Conservation (phyloP, 2,797 vertebrate genomes). For the Columba guinea region DNA sequence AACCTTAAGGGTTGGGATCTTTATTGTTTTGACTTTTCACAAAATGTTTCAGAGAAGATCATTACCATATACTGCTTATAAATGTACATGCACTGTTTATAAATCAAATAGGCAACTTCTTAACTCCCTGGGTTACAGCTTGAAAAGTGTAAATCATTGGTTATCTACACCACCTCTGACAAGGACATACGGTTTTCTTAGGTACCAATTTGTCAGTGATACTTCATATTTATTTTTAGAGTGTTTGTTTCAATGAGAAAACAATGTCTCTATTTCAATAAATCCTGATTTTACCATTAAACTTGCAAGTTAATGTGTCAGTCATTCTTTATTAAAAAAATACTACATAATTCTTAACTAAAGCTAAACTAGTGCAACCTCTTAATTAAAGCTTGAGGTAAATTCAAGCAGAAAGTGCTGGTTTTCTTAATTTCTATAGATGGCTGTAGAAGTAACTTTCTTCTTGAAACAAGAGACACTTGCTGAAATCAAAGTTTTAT, state of each 20-base stretch:
- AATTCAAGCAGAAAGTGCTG: neutral
- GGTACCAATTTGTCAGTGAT: neutral
- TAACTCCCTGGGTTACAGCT: neutral
- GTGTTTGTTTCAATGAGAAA: neutral
- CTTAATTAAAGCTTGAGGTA: neutral
- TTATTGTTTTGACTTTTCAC: neutral
- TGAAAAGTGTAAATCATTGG: neutral
- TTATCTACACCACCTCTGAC: neutral
- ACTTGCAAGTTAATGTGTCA: neutral
- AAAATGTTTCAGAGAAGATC: neutral
- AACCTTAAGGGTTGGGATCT: neutral
- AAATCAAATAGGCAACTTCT: neutral
- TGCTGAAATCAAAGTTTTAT: conserved; percentile 72
- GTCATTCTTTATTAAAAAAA: neutral
- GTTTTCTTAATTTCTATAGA: neutral
- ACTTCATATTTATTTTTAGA: conserved; percentile 25
- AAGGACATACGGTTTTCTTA: neutral
- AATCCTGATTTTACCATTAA: neutral
- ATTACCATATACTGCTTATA: neutral
- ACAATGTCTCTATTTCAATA: conserved; percentile 19
- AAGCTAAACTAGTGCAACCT: neutral
- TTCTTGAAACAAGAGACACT: neutral
- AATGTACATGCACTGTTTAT: neutral
- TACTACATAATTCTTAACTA: neutral
- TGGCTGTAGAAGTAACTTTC: neutral